Evolutionary conservation across 2,113 vertebrate species (phyloP).

Genomic region (Poeciliopsis turrubarensis): DNA sequence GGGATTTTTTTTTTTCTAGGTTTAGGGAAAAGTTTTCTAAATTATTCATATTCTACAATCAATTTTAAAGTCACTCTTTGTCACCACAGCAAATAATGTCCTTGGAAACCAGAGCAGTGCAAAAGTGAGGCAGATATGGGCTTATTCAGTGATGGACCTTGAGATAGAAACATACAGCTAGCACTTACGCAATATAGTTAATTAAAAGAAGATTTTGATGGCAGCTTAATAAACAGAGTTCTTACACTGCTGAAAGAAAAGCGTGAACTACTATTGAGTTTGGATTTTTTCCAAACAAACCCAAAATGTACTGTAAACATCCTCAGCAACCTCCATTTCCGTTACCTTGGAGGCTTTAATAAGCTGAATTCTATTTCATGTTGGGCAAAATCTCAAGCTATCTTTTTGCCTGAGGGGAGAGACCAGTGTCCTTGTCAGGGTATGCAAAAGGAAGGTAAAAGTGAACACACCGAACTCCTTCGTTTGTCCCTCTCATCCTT

Average conservation of each 20-base stretch:
- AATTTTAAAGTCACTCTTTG: background rate
- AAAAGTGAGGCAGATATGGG: background rate
- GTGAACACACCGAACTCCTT: conserved; percentile 10
- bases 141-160: background rate
- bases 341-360: background rate
- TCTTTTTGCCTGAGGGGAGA: background rate
- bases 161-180: background rate
- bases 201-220: background rate
- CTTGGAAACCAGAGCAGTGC: background rate
- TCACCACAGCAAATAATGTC: background rate
- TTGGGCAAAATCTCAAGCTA: background rate
- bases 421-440: background rate
- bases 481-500: conserved; percentile 11
- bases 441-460: conserved; percentile 17
- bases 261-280: background rate
- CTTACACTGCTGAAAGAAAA: background rate
- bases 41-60: background rate
- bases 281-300: background rate
- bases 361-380: background rate
- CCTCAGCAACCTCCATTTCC: background rate
- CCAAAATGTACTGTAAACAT: background rate
- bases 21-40: background rate
- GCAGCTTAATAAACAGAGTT: background rate
- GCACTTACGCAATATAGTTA: background rate
- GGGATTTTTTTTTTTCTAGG: background rate